Conservation (phyloP, 2,113 vertebrate genomes). For the Rhinolophus sinicus region DNA sequence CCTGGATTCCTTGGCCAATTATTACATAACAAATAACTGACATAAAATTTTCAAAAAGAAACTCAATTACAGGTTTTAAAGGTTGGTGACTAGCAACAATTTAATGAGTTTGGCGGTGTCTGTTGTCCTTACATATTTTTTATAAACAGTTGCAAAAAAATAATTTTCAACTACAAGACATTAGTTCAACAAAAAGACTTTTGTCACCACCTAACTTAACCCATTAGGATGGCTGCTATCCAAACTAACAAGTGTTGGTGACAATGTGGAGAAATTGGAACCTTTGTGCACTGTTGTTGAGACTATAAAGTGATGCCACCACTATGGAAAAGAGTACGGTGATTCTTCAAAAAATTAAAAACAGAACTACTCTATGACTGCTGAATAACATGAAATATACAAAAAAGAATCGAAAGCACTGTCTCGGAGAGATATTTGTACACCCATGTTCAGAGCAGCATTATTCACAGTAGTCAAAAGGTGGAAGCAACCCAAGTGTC, state of each 20-base stretch:
- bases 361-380: neutral
- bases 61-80: neutral
- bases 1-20: neutral
- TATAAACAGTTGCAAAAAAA: conserved; percentile 15
- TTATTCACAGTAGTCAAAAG: neutral
- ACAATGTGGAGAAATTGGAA: neutral
- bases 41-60: conserved; percentile 36
- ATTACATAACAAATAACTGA: neutral
- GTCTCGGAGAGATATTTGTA: neutral
- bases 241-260: neutral
- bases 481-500: neutral
- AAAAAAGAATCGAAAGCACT: neutral
- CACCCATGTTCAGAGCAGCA: neutral
- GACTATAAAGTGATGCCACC: neutral
- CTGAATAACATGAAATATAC: neutral
- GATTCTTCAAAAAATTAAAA: neutral
- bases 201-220: neutral
- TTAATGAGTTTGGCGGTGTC: neutral
- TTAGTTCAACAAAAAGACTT: neutral
- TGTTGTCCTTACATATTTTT: neutral
- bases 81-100: neutral
- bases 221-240: neutral
- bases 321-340: neutral
- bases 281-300: neutral
- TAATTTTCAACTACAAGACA: neutral